phyloP scores from a whole-genome alignment of 1,140 invertebrate species.

The Pseudachorutes palmiensis region DNA sequence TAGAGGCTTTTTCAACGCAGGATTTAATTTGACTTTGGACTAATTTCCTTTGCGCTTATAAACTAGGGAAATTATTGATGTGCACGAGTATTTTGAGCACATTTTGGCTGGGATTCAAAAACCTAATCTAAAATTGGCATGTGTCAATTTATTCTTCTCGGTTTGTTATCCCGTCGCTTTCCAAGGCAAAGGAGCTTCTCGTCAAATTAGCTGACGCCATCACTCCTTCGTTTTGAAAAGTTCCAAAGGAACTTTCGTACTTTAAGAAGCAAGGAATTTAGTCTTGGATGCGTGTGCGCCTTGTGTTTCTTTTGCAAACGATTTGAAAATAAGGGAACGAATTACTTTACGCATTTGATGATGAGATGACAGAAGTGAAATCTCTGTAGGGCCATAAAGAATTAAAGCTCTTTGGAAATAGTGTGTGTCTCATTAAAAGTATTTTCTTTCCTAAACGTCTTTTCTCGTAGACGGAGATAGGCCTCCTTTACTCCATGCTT shows the following conservation, averaged over 20 bases:
- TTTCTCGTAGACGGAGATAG: not conserved
- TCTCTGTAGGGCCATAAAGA: not conserved
- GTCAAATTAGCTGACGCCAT: not conserved
- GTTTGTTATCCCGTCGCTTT: not conserved
- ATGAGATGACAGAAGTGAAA: conserved; percentile 5
- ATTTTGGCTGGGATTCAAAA: no score
- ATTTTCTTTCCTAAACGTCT: not conserved
- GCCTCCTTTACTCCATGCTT: not conserved
- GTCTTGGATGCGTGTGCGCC: no score
- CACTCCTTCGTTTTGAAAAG: no score
- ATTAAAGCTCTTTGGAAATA: not conserved
- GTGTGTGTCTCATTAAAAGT: not conserved
- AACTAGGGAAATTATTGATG: no score
- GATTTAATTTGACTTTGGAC: no score
- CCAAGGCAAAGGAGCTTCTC: not conserved
- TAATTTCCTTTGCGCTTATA: no score
- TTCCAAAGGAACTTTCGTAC: no score
- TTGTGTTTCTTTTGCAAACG: no score
- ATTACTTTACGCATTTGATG: not conserved
- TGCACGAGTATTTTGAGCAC: no score
- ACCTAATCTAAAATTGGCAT: not conserved
- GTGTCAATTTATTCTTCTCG: not conserved
- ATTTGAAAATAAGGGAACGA: not conserved
- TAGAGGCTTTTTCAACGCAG: no score
- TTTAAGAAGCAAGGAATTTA: no score